Conservation (phyloP, 2,888 invertebrate genomes). For the Chironomus tentans region DNA sequence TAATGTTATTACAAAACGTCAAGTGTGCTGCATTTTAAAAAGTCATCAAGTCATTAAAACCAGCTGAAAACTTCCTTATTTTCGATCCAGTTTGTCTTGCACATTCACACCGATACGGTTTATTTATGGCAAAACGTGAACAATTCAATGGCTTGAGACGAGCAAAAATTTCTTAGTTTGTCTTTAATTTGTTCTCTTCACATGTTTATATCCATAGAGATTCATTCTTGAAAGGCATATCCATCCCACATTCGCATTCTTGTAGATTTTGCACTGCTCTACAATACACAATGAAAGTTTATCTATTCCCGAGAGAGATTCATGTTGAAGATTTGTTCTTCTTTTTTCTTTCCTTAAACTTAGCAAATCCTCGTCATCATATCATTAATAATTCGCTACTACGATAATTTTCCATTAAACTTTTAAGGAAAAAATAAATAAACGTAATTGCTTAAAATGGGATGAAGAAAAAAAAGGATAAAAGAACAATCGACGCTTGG, state of each 20-base stretch:
- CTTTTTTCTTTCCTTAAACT: background rate
- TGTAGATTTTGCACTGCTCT: background rate
- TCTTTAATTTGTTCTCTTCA: background rate
- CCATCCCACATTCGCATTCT: background rate
- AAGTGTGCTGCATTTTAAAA: background rate
- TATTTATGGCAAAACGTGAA: background rate
- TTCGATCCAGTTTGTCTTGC: background rate
- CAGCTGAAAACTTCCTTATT: background rate
- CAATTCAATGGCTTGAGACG: background rate
- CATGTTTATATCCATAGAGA: background rate
- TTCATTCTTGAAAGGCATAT: background rate
- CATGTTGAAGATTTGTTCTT: background rate
- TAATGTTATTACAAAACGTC: no score
- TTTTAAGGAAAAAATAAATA: background rate
- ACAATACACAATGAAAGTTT: background rate
- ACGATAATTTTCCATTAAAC: background rate
- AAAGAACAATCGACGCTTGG: no score
- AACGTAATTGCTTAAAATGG: background rate
- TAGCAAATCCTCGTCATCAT: background rate
- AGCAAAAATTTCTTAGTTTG: background rate
- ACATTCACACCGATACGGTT: background rate
- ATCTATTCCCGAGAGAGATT: background rate
- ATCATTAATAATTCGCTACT: background rate
- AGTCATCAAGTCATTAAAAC: background rate
- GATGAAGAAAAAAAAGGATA: no score